These are phyloP conservation scores for Lophochroa leadbeateri DNA, from an alignment of 2,113 vertebrate species.

Conservation along the genomic window DNA sequence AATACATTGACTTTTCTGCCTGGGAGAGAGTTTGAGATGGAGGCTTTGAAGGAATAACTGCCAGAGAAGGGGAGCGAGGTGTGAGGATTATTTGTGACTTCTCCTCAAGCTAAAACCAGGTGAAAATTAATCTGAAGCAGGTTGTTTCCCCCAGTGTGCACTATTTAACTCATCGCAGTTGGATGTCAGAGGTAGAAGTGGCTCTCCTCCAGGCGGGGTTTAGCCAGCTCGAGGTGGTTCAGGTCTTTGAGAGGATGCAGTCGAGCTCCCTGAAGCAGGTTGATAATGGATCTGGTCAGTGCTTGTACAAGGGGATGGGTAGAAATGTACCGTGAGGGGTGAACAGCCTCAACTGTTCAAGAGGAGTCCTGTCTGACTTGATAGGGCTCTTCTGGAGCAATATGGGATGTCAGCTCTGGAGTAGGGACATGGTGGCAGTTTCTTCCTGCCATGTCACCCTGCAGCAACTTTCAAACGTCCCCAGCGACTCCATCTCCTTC, in stretches of 20 bases:
- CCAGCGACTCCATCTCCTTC: not conserved
- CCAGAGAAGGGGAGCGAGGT: not conserved
- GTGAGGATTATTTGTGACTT: not conserved
- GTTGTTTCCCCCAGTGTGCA: not conserved
- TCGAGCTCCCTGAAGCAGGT: accelerated
- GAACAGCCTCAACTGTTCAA: not conserved
- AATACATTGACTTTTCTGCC: not conserved
- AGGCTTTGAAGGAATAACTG: not conserved
- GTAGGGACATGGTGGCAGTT: not conserved
- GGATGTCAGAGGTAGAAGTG: not conserved
- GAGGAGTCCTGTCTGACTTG: not conserved
- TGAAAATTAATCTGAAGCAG: not conserved
- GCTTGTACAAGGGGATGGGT: not conserved
- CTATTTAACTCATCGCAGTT: accelerated
- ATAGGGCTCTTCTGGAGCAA: not conserved
- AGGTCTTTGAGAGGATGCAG: not conserved
- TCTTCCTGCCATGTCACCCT: not conserved
- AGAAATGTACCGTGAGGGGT: not conserved
- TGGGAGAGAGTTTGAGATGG: not conserved
- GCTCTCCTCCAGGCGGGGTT: not conserved
- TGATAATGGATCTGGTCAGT: accelerated
- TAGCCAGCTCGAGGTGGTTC: not conserved
- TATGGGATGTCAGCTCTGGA: not conserved
- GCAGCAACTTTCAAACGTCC: not conserved
- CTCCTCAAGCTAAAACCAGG: not conserved